Evolutionary conservation across 2,113 vertebrate genomes (phyloP).

Genomic region (Circaetus gallicus): DNA sequence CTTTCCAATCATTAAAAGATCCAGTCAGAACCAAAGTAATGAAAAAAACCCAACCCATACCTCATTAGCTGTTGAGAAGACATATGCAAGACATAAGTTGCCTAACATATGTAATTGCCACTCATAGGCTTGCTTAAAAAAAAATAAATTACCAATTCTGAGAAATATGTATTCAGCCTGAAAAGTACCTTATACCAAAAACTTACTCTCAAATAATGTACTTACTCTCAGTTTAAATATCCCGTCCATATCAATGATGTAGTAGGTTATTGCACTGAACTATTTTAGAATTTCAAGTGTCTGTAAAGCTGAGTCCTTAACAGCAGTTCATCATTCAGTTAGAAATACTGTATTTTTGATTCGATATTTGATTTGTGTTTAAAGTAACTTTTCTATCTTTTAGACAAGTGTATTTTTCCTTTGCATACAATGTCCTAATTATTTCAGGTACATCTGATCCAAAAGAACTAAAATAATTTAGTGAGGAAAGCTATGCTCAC

Average conservation of each 20-base stretch:
- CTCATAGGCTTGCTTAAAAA: not conserved
- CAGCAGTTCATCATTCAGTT: not conserved
- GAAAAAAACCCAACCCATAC: not conserved
- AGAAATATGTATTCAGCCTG: not conserved
- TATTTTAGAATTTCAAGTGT: not conserved
- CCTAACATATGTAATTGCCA: not conserved
- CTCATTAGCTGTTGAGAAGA: not conserved
- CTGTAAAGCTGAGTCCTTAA: not conserved
- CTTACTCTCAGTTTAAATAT: not conserved
- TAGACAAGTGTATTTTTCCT: not conserved
- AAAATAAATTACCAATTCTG: too few relatives aligned
- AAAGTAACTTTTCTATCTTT: not conserved
- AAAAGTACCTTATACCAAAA: not conserved
- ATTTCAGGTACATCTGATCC: not conserved
- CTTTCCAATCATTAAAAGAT: not conserved
- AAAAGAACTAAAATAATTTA: not conserved
- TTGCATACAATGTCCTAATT: not conserved
- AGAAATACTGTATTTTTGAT: not conserved
- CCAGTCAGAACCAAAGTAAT: not conserved
- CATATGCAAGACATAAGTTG: not conserved
- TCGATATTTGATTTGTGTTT: not conserved
- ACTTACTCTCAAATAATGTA: not conserved
- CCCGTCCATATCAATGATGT: rapidly evolving
- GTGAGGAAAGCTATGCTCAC: not conserved
- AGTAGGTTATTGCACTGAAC: not conserved